A percentile compares a stretch with the other conserved stretches of the same genome.
phyloP scores from a whole-genome alignment of 2,113 vertebrate genomes.

The Charina bottae region DNA sequence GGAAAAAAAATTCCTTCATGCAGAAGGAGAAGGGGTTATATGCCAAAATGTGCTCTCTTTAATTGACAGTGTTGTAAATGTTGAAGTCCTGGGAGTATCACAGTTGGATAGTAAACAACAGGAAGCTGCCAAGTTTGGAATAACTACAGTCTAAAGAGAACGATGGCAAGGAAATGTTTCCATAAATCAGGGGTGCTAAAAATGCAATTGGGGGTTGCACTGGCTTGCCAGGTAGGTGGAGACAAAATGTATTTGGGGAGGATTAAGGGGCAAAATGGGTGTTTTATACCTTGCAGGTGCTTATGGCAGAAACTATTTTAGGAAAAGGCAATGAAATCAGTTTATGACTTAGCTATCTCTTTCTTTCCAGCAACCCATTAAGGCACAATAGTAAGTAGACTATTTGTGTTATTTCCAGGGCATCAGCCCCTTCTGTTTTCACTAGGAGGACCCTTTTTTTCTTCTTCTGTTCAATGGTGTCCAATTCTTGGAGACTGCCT shows the following conservation, averaged over 20 bases:
- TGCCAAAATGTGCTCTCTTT: background rate
- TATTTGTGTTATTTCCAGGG: background rate
- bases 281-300: background rate
- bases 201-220: background rate
- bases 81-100: background rate
- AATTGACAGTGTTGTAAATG: background rate
- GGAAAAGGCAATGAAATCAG: background rate
- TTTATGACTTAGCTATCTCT: background rate
- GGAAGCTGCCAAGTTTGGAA: slow-evolving; percentile 7
- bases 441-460: background rate
- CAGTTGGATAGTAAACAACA: slow-evolving; percentile 11
- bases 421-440: background rate
- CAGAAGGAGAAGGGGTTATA: slow-evolving; percentile 1
- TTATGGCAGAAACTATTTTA: background rate
- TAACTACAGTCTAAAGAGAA: background rate
- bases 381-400: background rate
- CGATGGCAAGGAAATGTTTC: background rate
- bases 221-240: background rate
- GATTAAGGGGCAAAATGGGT: background rate
- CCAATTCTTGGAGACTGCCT: too few relatives aligned
- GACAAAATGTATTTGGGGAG: background rate
- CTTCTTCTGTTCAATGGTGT: too few relatives aligned
- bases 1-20: background rate
- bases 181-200: background rate
- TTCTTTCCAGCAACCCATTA: background rate